Conservation (phyloP, 2,888 invertebrate genomes). For the Sthenelais limicola region DNA sequence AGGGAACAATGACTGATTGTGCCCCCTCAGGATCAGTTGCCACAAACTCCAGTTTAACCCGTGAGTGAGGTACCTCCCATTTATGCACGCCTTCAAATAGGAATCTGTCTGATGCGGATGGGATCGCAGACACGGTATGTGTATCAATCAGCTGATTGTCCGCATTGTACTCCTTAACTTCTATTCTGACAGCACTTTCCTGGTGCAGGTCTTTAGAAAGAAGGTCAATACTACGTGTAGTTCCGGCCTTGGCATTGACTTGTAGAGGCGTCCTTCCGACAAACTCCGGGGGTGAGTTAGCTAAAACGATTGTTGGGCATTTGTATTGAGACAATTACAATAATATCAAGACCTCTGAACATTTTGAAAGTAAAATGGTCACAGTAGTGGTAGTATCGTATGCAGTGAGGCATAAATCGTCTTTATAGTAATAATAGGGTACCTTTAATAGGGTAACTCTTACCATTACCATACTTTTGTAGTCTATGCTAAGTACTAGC, state of each 20-base stretch:
- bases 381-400: too few relatives aligned
- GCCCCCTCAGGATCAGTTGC: slow-evolving; percentile 9
- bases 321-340: too few relatives aligned
- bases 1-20: neutral
- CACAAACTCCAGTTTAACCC: neutral
- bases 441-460: too few relatives aligned
- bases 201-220: slow-evolving; percentile 15
- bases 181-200: neutral
- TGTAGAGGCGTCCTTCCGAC: neutral
- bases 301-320: too few relatives aligned
- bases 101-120: neutral
- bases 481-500: too few relatives aligned
- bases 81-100: neutral
- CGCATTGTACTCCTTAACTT: neutral
- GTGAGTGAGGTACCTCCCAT: neutral
- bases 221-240: neutral
- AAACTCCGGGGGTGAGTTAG: slow-evolving; percentile 6
- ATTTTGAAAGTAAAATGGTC: too few relatives aligned
- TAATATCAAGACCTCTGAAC: too few relatives aligned
- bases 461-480: too few relatives aligned
- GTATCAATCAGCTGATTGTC: neutral
- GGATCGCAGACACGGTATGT: neutral
- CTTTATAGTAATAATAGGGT: too few relatives aligned
- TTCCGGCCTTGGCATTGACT: neutral
- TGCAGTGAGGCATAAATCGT: too few relatives aligned